phyloP scores from a whole-genome alignment of 2,113 vertebrate species.

The Chiloscyllium plagiosum region DNA sequence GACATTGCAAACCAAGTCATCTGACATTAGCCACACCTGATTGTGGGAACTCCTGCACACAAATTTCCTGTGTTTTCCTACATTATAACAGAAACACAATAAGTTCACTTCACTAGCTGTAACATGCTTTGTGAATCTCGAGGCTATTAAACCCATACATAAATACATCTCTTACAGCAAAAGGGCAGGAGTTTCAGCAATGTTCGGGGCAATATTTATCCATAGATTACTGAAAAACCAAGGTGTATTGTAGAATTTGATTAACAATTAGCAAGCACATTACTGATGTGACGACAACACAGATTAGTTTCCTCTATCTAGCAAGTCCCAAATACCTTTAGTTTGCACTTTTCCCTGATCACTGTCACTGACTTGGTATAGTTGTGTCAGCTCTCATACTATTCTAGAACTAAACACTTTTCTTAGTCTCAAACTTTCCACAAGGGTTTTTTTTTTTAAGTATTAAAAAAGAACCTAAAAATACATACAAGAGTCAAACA shows the following conservation, averaged over 20 bases:
- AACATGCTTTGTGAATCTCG: not conserved
- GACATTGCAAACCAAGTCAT: not conserved
- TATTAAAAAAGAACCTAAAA: not conserved
- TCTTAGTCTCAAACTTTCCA: not conserved
- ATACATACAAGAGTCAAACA: not conserved
- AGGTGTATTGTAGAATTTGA: not conserved
- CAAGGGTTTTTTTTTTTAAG: not conserved
- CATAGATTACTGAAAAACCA: too few relatives aligned
- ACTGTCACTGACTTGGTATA: not conserved
- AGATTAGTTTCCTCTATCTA: not conserved
- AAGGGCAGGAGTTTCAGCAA: not conserved
- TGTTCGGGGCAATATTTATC: too few relatives aligned
- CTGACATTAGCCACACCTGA: not conserved
- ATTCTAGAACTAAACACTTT: not conserved
- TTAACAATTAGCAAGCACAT: not conserved
- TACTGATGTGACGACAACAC: not conserved
- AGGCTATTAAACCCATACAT: not conserved
- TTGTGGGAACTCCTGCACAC: not conserved
- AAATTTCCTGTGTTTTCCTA: not conserved
- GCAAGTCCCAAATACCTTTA: not conserved
- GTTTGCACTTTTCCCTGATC: not conserved
- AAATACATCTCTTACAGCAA: not conserved
- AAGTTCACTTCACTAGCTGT: not conserved
- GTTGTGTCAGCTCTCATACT: not conserved
- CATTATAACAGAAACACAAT: not conserved